Conservation (phyloP, 2,113 vertebrate genomes). For the Sylvilagus bachmani region DNA sequence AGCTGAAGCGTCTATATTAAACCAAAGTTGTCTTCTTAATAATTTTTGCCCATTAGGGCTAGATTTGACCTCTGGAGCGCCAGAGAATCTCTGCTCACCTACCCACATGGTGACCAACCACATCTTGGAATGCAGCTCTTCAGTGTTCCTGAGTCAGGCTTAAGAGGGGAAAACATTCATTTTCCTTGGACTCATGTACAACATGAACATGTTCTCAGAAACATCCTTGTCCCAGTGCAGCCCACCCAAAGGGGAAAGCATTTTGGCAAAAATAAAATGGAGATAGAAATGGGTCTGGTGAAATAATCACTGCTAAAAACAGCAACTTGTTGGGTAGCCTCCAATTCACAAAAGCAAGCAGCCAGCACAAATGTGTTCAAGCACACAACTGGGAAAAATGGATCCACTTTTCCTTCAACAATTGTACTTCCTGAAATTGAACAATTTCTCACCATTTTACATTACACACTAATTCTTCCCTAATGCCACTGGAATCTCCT, state of each 20-base stretch:
- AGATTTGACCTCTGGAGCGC: constrained; percentile 16
- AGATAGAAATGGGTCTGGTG: constrained; percentile 54
- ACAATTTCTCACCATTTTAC: constrained; percentile 54
- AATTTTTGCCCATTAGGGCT: background rate
- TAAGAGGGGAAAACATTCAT: background rate
- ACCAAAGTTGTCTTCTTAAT: background rate
- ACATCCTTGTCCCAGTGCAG: background rate
- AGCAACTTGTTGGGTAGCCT: constrained; percentile 66
- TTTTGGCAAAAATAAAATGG: constrained; percentile 41
- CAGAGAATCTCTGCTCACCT: constrained; percentile 14
- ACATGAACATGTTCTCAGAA: background rate
- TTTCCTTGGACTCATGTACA: constrained; percentile 10
- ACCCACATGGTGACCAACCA: background rate
- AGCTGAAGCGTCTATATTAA: background rate
- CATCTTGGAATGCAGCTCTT: background rate
- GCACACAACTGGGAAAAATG: background rate
- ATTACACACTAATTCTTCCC: constrained; percentile 70
- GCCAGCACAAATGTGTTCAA: constrained; percentile 59
- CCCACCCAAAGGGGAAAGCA: constrained; percentile 55
- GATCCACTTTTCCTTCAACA: constrained; percentile 59
- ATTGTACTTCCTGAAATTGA: constrained; percentile 68
- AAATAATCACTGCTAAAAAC: constrained; percentile 69
- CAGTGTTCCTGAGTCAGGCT: background rate
- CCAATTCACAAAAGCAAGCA: constrained; percentile 62
- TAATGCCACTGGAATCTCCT: constrained; percentile 53